These are phyloP conservation scores for Endotricha flammealis DNA, from an alignment of 2,888 invertebrate genomes.

Conservation along the genomic window DNA sequence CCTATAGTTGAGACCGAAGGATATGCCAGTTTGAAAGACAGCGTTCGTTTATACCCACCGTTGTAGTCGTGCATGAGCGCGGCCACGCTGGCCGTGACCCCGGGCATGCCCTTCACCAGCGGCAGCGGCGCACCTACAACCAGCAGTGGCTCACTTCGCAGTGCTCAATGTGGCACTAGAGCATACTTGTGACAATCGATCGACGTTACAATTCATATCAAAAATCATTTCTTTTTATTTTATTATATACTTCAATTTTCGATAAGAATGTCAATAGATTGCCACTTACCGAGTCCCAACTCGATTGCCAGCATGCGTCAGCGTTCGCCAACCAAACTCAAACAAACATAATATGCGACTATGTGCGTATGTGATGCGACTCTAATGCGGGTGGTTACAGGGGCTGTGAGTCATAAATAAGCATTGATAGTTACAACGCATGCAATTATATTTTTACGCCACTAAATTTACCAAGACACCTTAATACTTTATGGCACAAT, in stretches of 20 bases:
- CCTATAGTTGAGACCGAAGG: too few relatives aligned
- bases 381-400: conserved; percentile 37
- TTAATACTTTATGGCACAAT: too few relatives aligned
- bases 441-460: conserved; percentile 3
- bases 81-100: conserved; percentile 72
- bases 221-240: too few relatives aligned
- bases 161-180: too few relatives aligned
- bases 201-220: too few relatives aligned
- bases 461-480: too few relatives aligned
- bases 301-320: conserved; percentile 26
- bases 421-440: conserved; percentile 2
- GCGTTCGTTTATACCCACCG: conserved; percentile 80
- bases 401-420: conserved; percentile 33
- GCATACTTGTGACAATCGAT: too few relatives aligned
- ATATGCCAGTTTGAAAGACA: too few relatives aligned
- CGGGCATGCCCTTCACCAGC: conserved; percentile 72
- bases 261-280: too few relatives aligned
- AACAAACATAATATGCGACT: conserved; percentile 33
- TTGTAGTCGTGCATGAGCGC: conserved; percentile 84
- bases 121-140: conserved; percentile 53
- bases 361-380: conserved; percentile 43
- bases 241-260: too few relatives aligned
- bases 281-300: not conserved
- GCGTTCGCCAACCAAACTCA: conserved; percentile 29
- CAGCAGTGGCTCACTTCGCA: too few relatives aligned